Evolutionary conservation across 1,140 invertebrate genomes (phyloP), one percentile per base, ranked within the genome.

Genomic region (Caenorhabditis brenneri): DNA sequence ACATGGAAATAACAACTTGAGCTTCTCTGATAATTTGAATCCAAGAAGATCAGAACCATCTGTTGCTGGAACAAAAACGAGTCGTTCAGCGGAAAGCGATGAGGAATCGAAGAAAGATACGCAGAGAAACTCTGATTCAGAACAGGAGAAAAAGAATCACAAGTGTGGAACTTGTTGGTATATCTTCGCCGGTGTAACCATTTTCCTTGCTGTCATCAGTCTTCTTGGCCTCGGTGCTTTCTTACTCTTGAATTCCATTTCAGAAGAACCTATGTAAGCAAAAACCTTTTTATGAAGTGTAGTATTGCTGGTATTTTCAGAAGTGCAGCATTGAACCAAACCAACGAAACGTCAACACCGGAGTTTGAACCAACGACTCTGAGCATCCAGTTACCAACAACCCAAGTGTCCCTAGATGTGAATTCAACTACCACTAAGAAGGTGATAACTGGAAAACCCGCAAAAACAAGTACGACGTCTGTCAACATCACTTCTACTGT

Each of bases 121-220:
- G 12, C 5, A 12, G 10, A 42, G 4, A 27, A n/a, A 39, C 1
- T 15, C 10, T 3, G n/a, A 39, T n/a, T n/a, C n/a, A 15, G 19
- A 36, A 27, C 6, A 39, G 10, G 19, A 74, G 19, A 74, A 15
- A n/a, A 74, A 42, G 29, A 12, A 16, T 19, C 15, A 12, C 7
- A 74, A 74, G n/a, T 42, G 33, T 39, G 65, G 65, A 46, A 74
- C 65, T 42, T 74, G 65, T 27, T 74, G 65, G 36, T 74, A n/a
- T 27, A 42, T 39, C 36, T 74, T 74, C n/a, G 65, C 65, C 2
- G 36, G 12, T 74, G 36, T 74, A 6, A 74, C 65, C 36, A 42
- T 74, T 4, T 74, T n/a, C n/a, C 33, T 42, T 42, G 65, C 65
- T 12, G 36, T 74, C 10, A 42, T 74, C 65, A 12, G 19, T 12